Base-by-base conservation (phyloP, 2,113 vertebrate species). In the Stigmatopora argus region DNA sequence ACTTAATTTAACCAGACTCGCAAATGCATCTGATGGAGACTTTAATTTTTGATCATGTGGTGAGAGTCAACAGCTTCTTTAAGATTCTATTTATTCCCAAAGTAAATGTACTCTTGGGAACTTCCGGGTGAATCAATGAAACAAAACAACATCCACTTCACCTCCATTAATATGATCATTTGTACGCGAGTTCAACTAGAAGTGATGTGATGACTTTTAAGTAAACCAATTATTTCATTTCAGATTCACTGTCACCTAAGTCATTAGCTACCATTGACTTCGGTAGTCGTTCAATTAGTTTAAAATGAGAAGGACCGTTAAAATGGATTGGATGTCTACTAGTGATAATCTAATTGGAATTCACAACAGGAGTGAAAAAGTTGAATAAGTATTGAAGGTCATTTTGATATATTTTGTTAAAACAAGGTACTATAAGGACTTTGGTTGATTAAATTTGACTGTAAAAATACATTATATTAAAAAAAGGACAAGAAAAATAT, bases 181-280 rank as follows among this genome's bases (percentile, higher is more conserved):
- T n/a, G 12, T 18, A 45, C 21, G n/a, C n/a, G 11, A 31, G 46
- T 60, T n/a, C 8, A 6, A 66, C 49, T 6, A 65, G 15, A 72
- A 57, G 60, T n/a, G n/a, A 70, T 67, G 67, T 53, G 38, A 31
- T 48, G n/a, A 53, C 26, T 53, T 48, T 57, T 13, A 49, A 41
- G 14, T 56, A 41, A 47, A 64, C 21, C 35, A 14, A 64, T 38
- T 34, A 41, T 56, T 14, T 13, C 2, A 31, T 56, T 56, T 31
- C 15, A 23, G 7, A 31, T 31, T 56, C 23, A 31, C 23, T 14
- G 12, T 7, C 38, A 8, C 7, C 4, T 41, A 41, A 41, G 7
- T 41, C 38, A 1, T 41, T 41, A 10, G 38, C 38, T 41, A 4
- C 38, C 38, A 41, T 41, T 41, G 38, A 41, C 6, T 41, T 7